A percentile compares a stretch with the other conserved stretches of the same genome.
These are phyloP conservation scores for Apogon hyalosoma DNA, from an alignment of 2,797 vertebrate species.

Conservation along the genomic window DNA sequence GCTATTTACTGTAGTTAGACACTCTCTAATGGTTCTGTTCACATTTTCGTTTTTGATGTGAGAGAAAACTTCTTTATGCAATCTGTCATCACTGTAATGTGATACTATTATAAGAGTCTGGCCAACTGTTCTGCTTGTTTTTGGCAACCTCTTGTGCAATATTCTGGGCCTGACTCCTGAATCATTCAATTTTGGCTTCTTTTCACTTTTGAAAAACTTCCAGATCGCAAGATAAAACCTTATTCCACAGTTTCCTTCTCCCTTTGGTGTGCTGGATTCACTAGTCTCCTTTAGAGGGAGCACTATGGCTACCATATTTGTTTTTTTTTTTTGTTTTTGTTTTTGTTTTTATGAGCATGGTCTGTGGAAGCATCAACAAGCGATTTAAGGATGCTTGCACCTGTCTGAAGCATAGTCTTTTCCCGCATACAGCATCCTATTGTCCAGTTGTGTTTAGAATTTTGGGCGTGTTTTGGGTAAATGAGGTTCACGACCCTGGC, in stretches of 20 bases:
- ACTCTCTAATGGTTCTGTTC: slow-evolving; percentile 46
- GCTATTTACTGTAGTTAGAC: slow-evolving; percentile 45
- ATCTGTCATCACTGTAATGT: slow-evolving; percentile 38
- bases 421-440: slow-evolving; percentile 28
- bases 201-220: slow-evolving; percentile 45
- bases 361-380: slow-evolving; percentile 24
- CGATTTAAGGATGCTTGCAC: slow-evolving; percentile 24
- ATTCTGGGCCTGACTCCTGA: slow-evolving; percentile 45
- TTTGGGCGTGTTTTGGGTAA: slow-evolving; percentile 70
- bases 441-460: slow-evolving; percentile 66
- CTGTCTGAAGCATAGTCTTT: slow-evolving; percentile 39
- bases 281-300: slow-evolving; percentile 69
- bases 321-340: too few relatives aligned
- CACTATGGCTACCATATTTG: slow-evolving; percentile 54
- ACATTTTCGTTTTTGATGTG: slow-evolving; percentile 47
- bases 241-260: slow-evolving; percentile 19
- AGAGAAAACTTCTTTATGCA: slow-evolving; percentile 55
- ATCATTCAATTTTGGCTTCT: slow-evolving; percentile 31
- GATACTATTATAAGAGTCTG: slow-evolving; percentile 33
- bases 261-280: slow-evolving; percentile 27
- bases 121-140: slow-evolving; percentile 29
- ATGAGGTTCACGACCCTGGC: slow-evolving; percentile 72
- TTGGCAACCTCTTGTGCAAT: slow-evolving; percentile 39
- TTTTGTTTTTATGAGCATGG: slow-evolving; percentile 22
- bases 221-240: slow-evolving; percentile 34